Evolutionary conservation across 2,888 invertebrate genomes (phyloP).

Genomic region (Spisula subtruncata): DNA sequence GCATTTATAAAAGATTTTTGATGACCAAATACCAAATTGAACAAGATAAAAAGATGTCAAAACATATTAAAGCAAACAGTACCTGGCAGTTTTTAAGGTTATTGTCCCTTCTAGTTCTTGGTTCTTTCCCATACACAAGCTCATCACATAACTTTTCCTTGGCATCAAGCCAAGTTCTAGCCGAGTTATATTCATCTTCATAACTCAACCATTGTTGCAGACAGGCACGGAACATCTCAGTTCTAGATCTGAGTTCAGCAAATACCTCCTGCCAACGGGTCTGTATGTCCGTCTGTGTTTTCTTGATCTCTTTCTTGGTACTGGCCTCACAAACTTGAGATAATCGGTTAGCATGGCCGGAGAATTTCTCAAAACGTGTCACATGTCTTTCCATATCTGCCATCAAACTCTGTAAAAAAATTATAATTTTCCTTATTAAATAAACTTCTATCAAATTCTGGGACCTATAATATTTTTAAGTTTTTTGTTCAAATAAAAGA

Average conservation of each 20-base stretch:
- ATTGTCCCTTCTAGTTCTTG: slow-evolving; percentile 71
- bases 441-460: too few species aligned
- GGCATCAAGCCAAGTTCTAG: slow-evolving; percentile 80
- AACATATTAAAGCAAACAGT: background rate
- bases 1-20: too few species aligned
- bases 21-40: too few species aligned
- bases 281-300: slow-evolving; percentile 77
- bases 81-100: slow-evolving; percentile 81
- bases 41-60: too few species aligned
- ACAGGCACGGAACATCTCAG: slow-evolving; percentile 78
- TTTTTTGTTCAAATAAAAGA: too few species aligned
- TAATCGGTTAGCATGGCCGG: slow-evolving; percentile 77
- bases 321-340: slow-evolving; percentile 81
- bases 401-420: slow-evolving; percentile 73
- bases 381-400: slow-evolving; percentile 75
- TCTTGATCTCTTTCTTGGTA: slow-evolving; percentile 79
- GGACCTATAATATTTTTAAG: too few species aligned
- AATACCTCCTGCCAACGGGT: slow-evolving; percentile 78
- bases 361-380: slow-evolving; percentile 76
- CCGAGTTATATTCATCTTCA: slow-evolving; percentile 79
- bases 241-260: slow-evolving; percentile 72
- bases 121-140: slow-evolving; percentile 77
- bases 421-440: background rate
- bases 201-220: slow-evolving; percentile 83
- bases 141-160: slow-evolving; percentile 80